Base-by-base conservation (phyloP, 2,888 invertebrate species). In the Entomobrya proxima region DNA sequence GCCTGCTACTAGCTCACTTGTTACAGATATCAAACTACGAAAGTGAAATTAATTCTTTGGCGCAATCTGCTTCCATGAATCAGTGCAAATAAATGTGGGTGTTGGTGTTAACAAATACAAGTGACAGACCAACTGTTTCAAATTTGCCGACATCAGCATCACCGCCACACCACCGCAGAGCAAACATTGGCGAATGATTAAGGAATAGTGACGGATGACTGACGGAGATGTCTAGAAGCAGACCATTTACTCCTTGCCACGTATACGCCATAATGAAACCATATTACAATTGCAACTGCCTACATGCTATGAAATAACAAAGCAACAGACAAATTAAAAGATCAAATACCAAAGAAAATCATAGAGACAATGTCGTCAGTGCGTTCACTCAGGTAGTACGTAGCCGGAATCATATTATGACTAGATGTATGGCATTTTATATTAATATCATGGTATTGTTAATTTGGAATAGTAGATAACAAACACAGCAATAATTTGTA, bases 41-140 rank as follows among this genome's bases (percentile, higher is more conserved):
- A 69, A 69, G 69, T 69, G 44, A 69, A 69, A 69, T 69, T 27
- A 44, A 69, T 69, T 21, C 44, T 6, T 69, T 35, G 24, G 69
- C 69, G 44, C 24, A 69, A 69, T 44, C 47, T 69, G 35, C 24
- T 69, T 69, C 69, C 69, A 40, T 69, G 69, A 69, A 69, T 69
- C n/a, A 27, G 55, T 11, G 27, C 40, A 40, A 69, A 44, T 44
- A 44, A 13, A 69, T 44, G 69, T 69, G 69, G 69, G 69, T 69
- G 69, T 24, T 40, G 24, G 44, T 69, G 69, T 13, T 40, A 40
- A 69, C 40, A 69, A 27, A 6, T 44, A 69, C 44, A 69, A 69
- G n/a, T 69, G 18, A 27, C 24, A 40, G 35, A 69, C n/a, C 15
- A n/a, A 44, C 69, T 44, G 27, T 44, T 44, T 44, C 24, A 44